phyloP scores from a whole-genome alignment of 2,888 invertebrate genomes.

The Drosophila histrio region DNA sequence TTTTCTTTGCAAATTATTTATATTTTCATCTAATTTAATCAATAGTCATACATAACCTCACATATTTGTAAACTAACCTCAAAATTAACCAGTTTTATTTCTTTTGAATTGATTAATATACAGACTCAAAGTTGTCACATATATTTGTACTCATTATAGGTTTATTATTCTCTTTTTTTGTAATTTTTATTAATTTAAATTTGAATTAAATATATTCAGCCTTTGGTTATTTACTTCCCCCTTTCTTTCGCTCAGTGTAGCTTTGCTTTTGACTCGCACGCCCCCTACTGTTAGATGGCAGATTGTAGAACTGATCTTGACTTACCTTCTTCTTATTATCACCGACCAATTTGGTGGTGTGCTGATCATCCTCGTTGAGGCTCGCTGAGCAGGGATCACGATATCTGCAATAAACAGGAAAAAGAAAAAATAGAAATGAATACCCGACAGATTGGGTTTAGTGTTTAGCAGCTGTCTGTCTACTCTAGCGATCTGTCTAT shows the following conservation, averaged over 20 bases:
- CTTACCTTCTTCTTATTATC: slow-evolving; percentile 93
- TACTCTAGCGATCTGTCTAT: not conserved
- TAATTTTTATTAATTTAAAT: no score
- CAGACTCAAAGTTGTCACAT: no score
- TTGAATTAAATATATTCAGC: no score
- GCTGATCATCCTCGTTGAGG: slow-evolving; percentile 94
- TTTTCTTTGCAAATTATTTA: not conserved
- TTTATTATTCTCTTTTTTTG: not conserved
- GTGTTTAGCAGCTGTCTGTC: slow-evolving; percentile 45
- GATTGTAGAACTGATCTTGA: slow-evolving; percentile 31
- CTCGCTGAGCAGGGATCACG: slow-evolving; percentile 96
- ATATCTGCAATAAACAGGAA: slow-evolving; percentile 84
- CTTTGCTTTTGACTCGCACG: slow-evolving; percentile 25
- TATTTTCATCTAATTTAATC: no score
- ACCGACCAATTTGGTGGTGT: slow-evolving; percentile 95
- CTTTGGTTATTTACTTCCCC: not conserved
- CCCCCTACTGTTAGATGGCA: slow-evolving; percentile 44
- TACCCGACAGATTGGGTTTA: slow-evolving; percentile 46
- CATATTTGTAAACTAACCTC: not conserved
- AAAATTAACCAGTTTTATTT: not conserved
- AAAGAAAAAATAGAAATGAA: slow-evolving; percentile 19
- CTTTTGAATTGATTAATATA: no score
- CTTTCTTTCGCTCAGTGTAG: slow-evolving; percentile 25
- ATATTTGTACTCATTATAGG: not conserved
- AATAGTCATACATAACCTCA: no score